Base-by-base conservation (phyloP, 2,113 vertebrate genomes). In the Eclectus roratus region DNA sequence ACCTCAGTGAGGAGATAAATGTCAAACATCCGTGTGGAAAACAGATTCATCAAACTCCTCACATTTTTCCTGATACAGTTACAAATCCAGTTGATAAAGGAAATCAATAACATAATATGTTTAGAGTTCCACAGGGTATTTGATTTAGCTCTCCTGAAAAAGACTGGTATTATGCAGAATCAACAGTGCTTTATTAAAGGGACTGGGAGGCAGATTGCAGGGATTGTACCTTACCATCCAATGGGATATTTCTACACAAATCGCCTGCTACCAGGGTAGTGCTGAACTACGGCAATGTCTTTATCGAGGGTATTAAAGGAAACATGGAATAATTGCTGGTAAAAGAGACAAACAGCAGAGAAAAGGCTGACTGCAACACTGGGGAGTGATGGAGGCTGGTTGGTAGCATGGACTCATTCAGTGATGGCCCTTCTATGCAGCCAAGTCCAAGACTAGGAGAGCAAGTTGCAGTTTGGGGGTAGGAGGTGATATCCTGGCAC, bases 1-100 rank as follows among this genome's bases (percentile, higher is more conserved):
- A 33, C 58, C 66, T 11, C 35, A 28, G 28, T 73, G 43, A 47
- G 8, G 79, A n/a, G 64, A 61, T 7, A 68, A 73, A 90, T 55
- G 90, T 63, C 96, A 91, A 64, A 80, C 24, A 76, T 47, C 84
- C 49, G 31, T 1, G 2, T 14, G 25, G 88, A 88, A 92, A 86
- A 85, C 1, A 29, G 76, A 91, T 61, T 17, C 47, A 65, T 52
- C 76, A 19, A 92, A 86, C 41, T 61, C 31, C 53, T 43, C n/a
- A 25, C 14, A 13, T 82, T 85, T 63, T 53, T 70, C 79, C 61
- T 23, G 71, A 63, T 77, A 29, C 0, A 16, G 68, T 80, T 66
- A 80, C 68, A 90, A 83, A 80, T 56, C 53, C 23, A 18, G 80
- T 35, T 83, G 85, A 58, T 94, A 88, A 85, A 90, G 88, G 73